Evolutionary conservation across 2,888 invertebrate species (phyloP).

Genomic region (Tupiocoris notatus): DNA sequence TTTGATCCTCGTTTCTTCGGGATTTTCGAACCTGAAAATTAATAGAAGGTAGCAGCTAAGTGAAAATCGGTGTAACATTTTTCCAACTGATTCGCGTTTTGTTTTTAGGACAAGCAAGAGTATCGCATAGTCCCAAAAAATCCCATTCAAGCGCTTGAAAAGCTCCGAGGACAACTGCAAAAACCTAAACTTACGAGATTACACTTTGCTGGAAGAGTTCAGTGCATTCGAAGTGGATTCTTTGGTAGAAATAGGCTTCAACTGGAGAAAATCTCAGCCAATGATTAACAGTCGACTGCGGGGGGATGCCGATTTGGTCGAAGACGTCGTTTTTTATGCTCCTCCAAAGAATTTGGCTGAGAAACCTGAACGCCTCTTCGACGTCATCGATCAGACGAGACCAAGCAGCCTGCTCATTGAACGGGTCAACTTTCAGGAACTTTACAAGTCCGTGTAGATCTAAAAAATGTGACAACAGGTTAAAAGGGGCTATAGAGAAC

Average conservation of each 20-base stretch:
- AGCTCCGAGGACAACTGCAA: not conserved
- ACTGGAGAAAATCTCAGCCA: conserved; percentile 67
- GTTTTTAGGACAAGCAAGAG: too few species aligned
- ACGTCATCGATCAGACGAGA: conserved; percentile 56
- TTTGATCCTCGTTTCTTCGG: conserved; percentile 52
- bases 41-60: not conserved
- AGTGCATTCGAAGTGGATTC: conserved; percentile 59
- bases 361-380: conserved; percentile 57
- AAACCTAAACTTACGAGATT: conserved; percentile 4
- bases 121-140: too few species aligned
- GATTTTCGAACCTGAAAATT: conserved; percentile 42
- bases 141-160: too few species aligned
- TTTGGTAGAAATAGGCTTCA: conserved; percentile 71
- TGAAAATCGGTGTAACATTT: not conserved
- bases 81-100: too few species aligned
- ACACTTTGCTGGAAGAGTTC: conserved; percentile 31
- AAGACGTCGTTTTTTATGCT: conserved; percentile 67
- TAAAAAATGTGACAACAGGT: too few species aligned
- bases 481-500: too few species aligned
- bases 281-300: conserved; percentile 61
- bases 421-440: conserved; percentile 62
- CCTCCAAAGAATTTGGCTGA: conserved; percentile 66
- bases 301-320: conserved; percentile 66
- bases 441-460: conserved; percentile 62
- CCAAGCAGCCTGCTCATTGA: conserved; percentile 56